These are phyloP conservation scores for Apoderus coryli DNA, from an alignment of 2,888 invertebrate species.

Conservation along the genomic window DNA sequence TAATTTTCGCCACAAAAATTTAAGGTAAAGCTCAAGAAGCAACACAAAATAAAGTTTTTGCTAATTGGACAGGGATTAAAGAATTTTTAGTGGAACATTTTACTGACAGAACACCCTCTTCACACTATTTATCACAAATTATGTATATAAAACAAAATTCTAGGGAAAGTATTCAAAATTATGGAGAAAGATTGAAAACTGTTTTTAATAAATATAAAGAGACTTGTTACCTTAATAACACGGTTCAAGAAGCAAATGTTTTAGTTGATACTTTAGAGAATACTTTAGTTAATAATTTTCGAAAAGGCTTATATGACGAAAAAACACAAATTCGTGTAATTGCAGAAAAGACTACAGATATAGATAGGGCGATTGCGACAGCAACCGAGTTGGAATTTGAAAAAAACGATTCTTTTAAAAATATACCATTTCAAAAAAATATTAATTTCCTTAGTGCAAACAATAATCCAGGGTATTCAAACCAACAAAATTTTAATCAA, in stretches of 20 bases:
- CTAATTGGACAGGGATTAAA: conserved; percentile 5
- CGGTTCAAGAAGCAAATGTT: conserved; percentile 2
- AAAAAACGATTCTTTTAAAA: not conserved
- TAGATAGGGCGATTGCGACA: conserved; percentile 4
- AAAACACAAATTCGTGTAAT: conserved; percentile 4
- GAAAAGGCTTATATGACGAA: no score
- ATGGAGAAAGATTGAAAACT: conserved; percentile 5
- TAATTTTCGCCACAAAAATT: conserved; percentile 7
- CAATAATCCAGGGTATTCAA: not conserved
- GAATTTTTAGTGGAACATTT: conserved; percentile 6
- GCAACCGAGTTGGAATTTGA: conserved; percentile 2
- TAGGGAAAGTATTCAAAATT: conserved; percentile 2
- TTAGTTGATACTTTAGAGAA: conserved; percentile 6
- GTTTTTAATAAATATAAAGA: conserved; percentile 6
- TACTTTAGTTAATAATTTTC: no score
- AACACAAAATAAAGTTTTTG: conserved; percentile 3
- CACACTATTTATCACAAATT: conserved; percentile 3
- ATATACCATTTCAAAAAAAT: no score
- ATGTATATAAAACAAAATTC: conserved; percentile 5
- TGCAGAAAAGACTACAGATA: not conserved
- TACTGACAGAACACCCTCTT: conserved; percentile 4
- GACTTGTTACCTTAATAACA: conserved; percentile 1
- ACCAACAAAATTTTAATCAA: no score
- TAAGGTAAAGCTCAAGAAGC: conserved; percentile 5
- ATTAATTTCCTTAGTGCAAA: not conserved